Evolutionary conservation across 2,113 vertebrate genomes (phyloP), one percentile per base, ranked within the genome.

Genomic region (Xenus cinereus): DNA sequence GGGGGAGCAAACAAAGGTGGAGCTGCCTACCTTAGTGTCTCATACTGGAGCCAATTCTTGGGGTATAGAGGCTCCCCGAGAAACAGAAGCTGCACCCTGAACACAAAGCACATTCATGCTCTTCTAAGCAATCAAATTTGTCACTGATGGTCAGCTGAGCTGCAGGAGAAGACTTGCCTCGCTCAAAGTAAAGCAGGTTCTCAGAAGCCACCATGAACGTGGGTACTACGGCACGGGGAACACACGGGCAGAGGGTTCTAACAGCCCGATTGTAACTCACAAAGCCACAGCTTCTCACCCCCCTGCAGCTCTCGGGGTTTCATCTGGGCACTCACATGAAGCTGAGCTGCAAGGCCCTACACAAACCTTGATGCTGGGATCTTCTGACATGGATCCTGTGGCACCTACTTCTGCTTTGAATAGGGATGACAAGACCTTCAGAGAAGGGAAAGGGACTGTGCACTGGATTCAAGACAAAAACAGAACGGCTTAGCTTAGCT

Each of bases 251-350:
- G 35, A 81, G 45, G 23, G 45, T 3, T 78, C 0, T 18, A 67
- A 69, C 14, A 74, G 86, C 45, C 45, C 30, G 17, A 1, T 2
- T 69, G 33, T 19, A 62, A 64, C 48, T 64, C 54, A 35, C 10
- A 73, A 69, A 69, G 43, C 21, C 53, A 43, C 35, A 14, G 69
- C 14, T 82, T 22, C 74, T 57, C 28, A 46, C 56, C 14, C 7
- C 48, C 19, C 22, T 64, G 45, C 22, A 56, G 57, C 24, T 54
- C 28, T 35, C 14, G 5, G 1, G 10, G 69, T 6, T 2, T 2
- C 54, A 45, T 23, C 43, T 2, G 1, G 43, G 39, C 67, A 84
- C 48, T 62, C 0, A 0, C 28, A 26, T 10, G 30, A 66, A 53
- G 45, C 27, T 35, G 32, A 64, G 37, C 27, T 48, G 51, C 51